Conservation (phyloP, 2,888 invertebrate genomes). For the Magallana nippona region DNA sequence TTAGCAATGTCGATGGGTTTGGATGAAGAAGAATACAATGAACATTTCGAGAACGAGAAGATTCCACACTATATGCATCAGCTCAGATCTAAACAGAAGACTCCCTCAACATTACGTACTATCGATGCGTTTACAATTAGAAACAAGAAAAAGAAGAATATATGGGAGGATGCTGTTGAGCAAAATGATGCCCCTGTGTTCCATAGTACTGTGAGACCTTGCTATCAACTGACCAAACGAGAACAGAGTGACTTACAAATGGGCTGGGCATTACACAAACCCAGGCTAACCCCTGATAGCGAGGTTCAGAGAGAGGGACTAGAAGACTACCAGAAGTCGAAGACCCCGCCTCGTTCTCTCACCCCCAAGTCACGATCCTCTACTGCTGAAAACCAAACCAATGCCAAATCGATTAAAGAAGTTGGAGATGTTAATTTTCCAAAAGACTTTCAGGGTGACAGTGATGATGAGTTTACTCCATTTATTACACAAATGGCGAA, state of each 20-base stretch:
- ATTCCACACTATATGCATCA: conserved; percentile 72
- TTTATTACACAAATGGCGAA: conserved; percentile 66
- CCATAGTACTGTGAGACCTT: conserved; percentile 68
- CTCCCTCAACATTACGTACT: conserved; percentile 70
- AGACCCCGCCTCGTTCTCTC: conserved; percentile 37
- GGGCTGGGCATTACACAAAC: conserved; percentile 70
- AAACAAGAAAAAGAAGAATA: conserved; percentile 68
- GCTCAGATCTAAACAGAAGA: conserved; percentile 61
- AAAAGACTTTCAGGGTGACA: conserved; percentile 48
- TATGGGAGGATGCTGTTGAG: conserved; percentile 71
- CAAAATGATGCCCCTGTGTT: conserved; percentile 64
- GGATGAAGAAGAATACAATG: conserved; percentile 47
- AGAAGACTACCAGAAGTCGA: conserved; percentile 45
- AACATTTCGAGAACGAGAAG: conserved; percentile 47
- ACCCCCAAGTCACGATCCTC: background rate
- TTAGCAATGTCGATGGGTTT: conserved; percentile 54
- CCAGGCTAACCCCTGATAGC: conserved; percentile 54
- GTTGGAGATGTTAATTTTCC: conserved; percentile 36
- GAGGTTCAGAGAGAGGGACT: conserved; percentile 42
- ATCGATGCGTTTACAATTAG: conserved; percentile 73
- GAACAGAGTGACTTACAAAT: conserved; percentile 66
- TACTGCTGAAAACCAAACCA: background rate
- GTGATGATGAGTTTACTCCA: conserved; percentile 60
- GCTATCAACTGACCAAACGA: conserved; percentile 59
- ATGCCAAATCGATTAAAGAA: conserved; percentile 36